Percentiles rank a stretch among this genome's conserved stretches.
Evolutionary conservation across 2,888 invertebrate genomes (phyloP).

Genomic region (Pollenia griseotomentosa): DNA sequence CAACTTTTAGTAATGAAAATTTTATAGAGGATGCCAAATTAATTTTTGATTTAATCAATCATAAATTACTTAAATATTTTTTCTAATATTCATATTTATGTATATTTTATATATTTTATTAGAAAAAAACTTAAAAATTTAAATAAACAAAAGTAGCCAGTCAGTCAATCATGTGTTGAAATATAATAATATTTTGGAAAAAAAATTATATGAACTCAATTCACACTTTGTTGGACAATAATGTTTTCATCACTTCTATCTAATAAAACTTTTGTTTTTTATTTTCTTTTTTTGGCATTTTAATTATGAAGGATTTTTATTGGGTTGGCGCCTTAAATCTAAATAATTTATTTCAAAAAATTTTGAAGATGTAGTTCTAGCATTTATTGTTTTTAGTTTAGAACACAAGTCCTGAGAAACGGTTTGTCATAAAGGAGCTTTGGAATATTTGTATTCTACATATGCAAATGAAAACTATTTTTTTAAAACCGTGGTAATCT

Average conservation of each 20-base stretch:
- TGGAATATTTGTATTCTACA: too few species aligned
- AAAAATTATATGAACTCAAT: slow-evolving; percentile 6
- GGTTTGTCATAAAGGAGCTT: too few species aligned
- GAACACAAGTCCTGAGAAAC: too few species aligned
- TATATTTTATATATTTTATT: neutral
- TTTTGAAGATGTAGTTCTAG: too few species aligned
- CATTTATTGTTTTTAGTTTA: too few species aligned
- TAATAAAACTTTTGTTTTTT: neutral
- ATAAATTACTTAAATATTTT: neutral
- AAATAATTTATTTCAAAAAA: too few species aligned
- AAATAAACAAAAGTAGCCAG: slow-evolving; percentile 1
- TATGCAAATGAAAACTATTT: too few species aligned
- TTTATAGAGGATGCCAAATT: slow-evolving; percentile 31
- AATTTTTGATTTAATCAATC: slow-evolving; percentile 51
- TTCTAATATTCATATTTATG: neutral
- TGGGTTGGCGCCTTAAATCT: too few species aligned
- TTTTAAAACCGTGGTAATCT: too few species aligned
- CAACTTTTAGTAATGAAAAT: slow-evolving; percentile 12
- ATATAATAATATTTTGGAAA: neutral
- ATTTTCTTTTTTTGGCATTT: neutral
- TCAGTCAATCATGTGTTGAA: slow-evolving; percentile 12
- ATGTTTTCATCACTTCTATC: too few species aligned
- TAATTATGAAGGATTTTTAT: too few species aligned
- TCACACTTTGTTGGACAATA: slow-evolving; percentile 15
- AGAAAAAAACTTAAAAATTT: neutral